These are phyloP conservation scores for Polyommatus icarus DNA, from an alignment of 2,888 invertebrate genomes.

Conservation along the genomic window DNA sequence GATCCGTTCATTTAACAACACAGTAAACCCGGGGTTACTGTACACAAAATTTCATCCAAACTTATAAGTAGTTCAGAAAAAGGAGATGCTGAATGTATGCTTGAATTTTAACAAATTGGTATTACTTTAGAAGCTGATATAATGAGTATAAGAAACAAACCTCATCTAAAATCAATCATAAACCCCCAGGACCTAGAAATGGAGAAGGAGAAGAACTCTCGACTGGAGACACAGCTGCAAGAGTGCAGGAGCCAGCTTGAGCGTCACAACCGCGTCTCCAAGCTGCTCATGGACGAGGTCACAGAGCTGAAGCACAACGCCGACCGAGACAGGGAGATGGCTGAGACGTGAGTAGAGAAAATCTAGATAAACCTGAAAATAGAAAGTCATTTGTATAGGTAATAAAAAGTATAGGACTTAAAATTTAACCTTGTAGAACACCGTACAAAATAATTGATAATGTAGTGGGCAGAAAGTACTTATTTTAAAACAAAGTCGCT, in stretches of 20 bases:
- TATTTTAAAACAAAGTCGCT: too few species aligned
- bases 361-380: background rate
- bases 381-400: background rate
- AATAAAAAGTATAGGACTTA: background rate
- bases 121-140: too few species aligned
- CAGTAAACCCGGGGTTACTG: too few species aligned
- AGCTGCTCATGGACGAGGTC: constrained; percentile 84
- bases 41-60: too few species aligned
- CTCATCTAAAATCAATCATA: too few species aligned
- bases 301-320: constrained; percentile 81
- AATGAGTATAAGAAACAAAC: too few species aligned
- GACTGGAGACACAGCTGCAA: constrained; percentile 78
- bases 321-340: constrained; percentile 82
- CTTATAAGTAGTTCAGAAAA: too few species aligned
- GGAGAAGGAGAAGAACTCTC: constrained; percentile 65
- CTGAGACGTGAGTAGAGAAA: constrained; percentile 65
- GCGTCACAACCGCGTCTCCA: constrained; percentile 83
- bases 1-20: too few species aligned
- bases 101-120: too few species aligned
- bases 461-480: background rate
- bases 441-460: background rate
- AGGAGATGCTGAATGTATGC: too few species aligned
- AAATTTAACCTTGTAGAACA: background rate
- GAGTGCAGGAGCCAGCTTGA: constrained; percentile 78
- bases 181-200: constrained; percentile 73